Conservation (phyloP, 2,888 invertebrate genomes). For the Anthoptus insignis region DNA sequence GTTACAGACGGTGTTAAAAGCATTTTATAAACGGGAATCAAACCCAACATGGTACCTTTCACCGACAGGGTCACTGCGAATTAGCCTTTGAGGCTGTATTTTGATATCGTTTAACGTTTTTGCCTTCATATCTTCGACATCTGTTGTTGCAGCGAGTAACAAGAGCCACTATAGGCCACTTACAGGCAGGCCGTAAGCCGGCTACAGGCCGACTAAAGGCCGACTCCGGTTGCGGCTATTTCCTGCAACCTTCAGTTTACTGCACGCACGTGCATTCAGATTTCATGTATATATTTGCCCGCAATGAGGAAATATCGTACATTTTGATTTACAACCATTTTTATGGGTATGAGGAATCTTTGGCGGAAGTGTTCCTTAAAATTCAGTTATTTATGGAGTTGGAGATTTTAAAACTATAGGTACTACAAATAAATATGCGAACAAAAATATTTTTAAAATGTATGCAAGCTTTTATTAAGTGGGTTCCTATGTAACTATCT, state of each 20-base stretch:
- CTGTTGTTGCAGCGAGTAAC: slow-evolving; percentile 26
- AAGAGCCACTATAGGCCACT: too few relatives aligned
- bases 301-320: slow-evolving; percentile 46
- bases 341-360: slow-evolving; percentile 49
- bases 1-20: too few relatives aligned
- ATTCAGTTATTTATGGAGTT: too few relatives aligned
- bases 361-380: slow-evolving; percentile 61
- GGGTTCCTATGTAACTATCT: too few relatives aligned
- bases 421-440: too few relatives aligned
- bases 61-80: neutral
- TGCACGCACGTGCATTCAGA: slow-evolving; percentile 36
- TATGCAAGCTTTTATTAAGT: too few relatives aligned
- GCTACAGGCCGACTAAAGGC: too few relatives aligned
- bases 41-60: too few relatives aligned
- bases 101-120: slow-evolving; percentile 1
- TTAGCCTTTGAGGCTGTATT: neutral
- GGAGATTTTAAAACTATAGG: too few relatives aligned
- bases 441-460: too few relatives aligned
- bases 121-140: slow-evolving; percentile 2
- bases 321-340: slow-evolving; percentile 43
- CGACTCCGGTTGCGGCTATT: slow-evolving; percentile 21
- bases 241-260: slow-evolving; percentile 37
- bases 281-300: slow-evolving; percentile 34
- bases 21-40: too few relatives aligned
- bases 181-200: too few relatives aligned